A percentile compares a stretch with the other conserved stretches of the same genome.
Conservation (phyloP, 2,888 invertebrate genomes). For the Orchestes rusci region DNA sequence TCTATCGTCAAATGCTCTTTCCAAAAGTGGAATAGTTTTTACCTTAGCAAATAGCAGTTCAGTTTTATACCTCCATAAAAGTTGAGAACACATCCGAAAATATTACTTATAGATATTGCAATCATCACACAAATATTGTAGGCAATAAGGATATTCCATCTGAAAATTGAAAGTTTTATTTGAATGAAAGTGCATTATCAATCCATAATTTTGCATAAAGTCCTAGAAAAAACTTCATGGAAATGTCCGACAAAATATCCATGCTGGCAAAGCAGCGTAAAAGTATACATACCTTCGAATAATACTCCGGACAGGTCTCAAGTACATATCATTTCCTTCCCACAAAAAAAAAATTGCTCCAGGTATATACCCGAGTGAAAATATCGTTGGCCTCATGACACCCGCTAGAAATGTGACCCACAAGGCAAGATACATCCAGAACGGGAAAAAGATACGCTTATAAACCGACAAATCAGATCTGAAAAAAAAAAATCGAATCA, state of each 20-base stretch:
- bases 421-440: conserved; percentile 15
- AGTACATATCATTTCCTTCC: conserved; percentile 17
- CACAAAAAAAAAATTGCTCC: conserved; percentile 12
- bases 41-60: conserved; percentile 8
- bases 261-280: too few species aligned
- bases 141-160: conserved; percentile 17
- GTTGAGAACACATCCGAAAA: conserved; percentile 16
- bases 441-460: too few species aligned
- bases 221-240: too few species aligned
- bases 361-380: conserved; percentile 17
- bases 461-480: too few species aligned
- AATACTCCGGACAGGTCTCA: conserved; percentile 11
- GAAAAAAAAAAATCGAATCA: too few species aligned
- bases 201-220: too few species aligned
- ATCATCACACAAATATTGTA: conserved; percentile 18
- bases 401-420: conserved; percentile 15
- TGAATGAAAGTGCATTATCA: too few species aligned
- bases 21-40: too few species aligned
- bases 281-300: conserved; percentile 8
- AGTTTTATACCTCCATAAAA: conserved; percentile 1
- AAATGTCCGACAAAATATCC: too few species aligned
- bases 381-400: conserved; percentile 9
- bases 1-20: too few species aligned
- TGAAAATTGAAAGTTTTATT: too few species aligned
- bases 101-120: conserved; percentile 9